Percentiles rank a stretch among this genome's conserved stretches.
These are phyloP conservation scores for Cotesia typhae DNA, from an alignment of 1,140 invertebrate genomes.

Conservation along the genomic window DNA sequence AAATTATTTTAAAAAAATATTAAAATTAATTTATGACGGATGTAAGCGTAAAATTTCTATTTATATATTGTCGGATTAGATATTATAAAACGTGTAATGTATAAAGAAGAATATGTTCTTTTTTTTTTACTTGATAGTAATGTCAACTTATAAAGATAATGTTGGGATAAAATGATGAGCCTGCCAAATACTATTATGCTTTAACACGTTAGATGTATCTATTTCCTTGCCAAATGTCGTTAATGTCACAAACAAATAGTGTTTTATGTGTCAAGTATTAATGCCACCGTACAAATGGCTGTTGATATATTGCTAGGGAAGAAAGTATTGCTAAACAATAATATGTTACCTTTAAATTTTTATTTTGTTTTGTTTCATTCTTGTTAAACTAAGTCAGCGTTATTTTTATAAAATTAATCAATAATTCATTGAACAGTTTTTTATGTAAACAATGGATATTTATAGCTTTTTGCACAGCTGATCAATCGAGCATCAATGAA, in stretches of 20 bases:
- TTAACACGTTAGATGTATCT: background rate
- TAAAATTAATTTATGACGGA: background rate
- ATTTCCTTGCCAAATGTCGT: constrained; percentile 30
- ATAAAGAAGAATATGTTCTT: no score
- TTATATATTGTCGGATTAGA: no score
- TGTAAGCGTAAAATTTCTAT: no score
- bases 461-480: constrained; percentile 27
- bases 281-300: constrained; percentile 7
- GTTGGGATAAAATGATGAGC: background rate
- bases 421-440: background rate
- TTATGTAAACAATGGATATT: constrained; percentile 8
- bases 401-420: background rate
- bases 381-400: constrained; percentile 3
- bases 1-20: background rate
- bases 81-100: no score
- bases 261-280: constrained; percentile 13
- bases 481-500: constrained; percentile 26
- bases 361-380: background rate
- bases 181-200: constrained; percentile 16
- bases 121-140: background rate
- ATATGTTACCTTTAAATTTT: background rate
- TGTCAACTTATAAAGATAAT: constrained; percentile 13
- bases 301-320: background rate
- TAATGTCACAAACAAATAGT: constrained; percentile 31
- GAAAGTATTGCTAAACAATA: background rate